Evolutionary conservation across 2,113 vertebrate species (phyloP), one percentile per base, ranked within the genome.

Genomic region (Plecotus auritus): DNA sequence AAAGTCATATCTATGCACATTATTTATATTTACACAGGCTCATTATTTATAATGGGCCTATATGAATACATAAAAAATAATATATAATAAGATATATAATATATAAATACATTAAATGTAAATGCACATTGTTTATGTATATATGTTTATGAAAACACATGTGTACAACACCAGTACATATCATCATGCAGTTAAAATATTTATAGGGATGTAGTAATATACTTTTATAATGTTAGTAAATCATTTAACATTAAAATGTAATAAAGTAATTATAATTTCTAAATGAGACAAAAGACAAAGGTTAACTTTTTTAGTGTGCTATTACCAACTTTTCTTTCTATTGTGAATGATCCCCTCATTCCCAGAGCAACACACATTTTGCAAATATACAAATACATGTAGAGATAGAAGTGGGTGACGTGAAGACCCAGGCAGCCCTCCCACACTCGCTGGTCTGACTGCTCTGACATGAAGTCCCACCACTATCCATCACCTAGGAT

Each of bases 361-460:
- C 40, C 9, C 32, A 45, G 35, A 69, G 78, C 9, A 1, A 7
- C 7, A 7, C 3, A 26, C 49, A 17, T 22, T 45, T 61, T 59
- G 82, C 78, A 81, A 64, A 64, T 28, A 30, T 30, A 22, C 6
- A 56, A 6, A 56, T 56, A 56, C 54, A 56, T 56, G 61, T 30
- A 13, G 45, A 45, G 87, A 74, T 3, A 16, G 37, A 17, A 13
- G 47, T 14, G 80, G 26, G 51, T 10, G 10, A 28, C 13, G 0
- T 1, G 16, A 77, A 2, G 1, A 22, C 16, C 82, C 6, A 5
- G 88, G 49, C 26, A 66, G n/a, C 49, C n/a, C 7, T 56, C 1
- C 40, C 0, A n/a, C 22, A 0, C 30, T 12, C 32, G 2, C 7
- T 14, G 61, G 26, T 61, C 69, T 42, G 1, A 0, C 28, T 9